Evolutionary conservation across 2,888 invertebrate species (phyloP).

Genomic region (Harpalus rufipes): DNA sequence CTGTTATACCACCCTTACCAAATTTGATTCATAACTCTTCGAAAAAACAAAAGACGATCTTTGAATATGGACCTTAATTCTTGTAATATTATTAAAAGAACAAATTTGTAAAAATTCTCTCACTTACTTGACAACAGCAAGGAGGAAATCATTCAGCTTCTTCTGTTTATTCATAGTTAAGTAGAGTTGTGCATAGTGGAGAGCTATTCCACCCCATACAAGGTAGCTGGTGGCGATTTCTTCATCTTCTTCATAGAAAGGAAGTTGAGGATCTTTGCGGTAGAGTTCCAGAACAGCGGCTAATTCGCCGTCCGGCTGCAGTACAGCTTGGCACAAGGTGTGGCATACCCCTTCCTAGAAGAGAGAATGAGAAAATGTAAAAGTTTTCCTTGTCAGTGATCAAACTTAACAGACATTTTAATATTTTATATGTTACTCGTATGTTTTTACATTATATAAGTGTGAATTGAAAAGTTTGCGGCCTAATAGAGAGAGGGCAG

Average conservation of each 20-base stretch:
- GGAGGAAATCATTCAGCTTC: constrained; percentile 86
- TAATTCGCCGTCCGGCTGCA: constrained; percentile 82
- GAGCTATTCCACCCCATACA: constrained; percentile 85
- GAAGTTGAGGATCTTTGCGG: constrained; percentile 78
- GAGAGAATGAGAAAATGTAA: background rate
- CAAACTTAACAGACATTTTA: too few species aligned
- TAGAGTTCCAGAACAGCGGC: constrained; percentile 85
- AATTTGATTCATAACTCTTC: too few species aligned
- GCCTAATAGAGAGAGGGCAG: too few species aligned
- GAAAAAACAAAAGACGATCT: too few species aligned
- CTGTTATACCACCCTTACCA: too few species aligned
- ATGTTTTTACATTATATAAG: too few species aligned
- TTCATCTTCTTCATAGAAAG: constrained; percentile 84
- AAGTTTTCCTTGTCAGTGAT: background rate
- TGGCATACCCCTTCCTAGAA: constrained; percentile 76
- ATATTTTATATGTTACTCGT: too few species aligned
- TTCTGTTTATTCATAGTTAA: constrained; percentile 85
- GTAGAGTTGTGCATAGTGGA: constrained; percentile 85
- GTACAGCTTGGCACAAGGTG: constrained; percentile 82
- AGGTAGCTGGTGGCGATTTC: constrained; percentile 83
- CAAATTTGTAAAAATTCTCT: background rate
- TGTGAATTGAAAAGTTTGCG: too few species aligned
- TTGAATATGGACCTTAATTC: too few species aligned
- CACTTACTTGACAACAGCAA: constrained; percentile 89
- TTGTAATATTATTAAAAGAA: background rate